Evolutionary conservation across 2,113 vertebrate genomes (phyloP), one percentile per base, ranked within the genome.

Genomic region (Mormoops blainvillei): DNA sequence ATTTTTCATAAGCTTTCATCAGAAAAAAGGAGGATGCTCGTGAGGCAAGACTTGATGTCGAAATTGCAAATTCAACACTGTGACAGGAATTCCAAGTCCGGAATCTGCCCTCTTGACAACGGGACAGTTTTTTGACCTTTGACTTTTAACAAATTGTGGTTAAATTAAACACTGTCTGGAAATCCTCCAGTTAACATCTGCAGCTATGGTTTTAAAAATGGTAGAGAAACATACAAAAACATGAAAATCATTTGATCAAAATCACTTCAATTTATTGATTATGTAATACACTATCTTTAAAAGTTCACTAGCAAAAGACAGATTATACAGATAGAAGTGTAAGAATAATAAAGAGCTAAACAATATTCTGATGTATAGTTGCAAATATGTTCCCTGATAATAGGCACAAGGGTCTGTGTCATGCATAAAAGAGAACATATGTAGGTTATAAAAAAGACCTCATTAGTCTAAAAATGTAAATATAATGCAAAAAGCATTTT

Each of bases 1-100:
- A 91, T 95, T 97, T 96, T 87, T 96, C 68, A 61, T 16, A 92
- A 74, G 15, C 33, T 83, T 96, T 97, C 92, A 41, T 85, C 89
- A 48, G 28, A 84, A 16, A 92, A 20, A 61, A 48, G 76, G 63
- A 84, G 7, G 20, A 26, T 8, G 38, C 28, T 89, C 0, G 89
- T 89, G 83, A 94, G 92, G 56, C 22, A 77, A 92, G 38, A 86
- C 10, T 63, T 1, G 0, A 54, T 12, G 50, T 41, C 89, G 85
- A 97, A 97, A 38, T 82, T 68, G 95, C 63, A 98, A 97, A 82
- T 84, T 82, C 52, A 71, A 20, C 54, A 77, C 92, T 97, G 96
- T 97, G 87, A 94, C 61, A 91, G 28, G 48, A 96, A 87, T 92
- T 83, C 33, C 45, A 28, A 84, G 19, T 41, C 14, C 1, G 83